Evolutionary conservation across 2,797 vertebrate species (phyloP).

Genomic region (Enteromius fasciolatus): DNA sequence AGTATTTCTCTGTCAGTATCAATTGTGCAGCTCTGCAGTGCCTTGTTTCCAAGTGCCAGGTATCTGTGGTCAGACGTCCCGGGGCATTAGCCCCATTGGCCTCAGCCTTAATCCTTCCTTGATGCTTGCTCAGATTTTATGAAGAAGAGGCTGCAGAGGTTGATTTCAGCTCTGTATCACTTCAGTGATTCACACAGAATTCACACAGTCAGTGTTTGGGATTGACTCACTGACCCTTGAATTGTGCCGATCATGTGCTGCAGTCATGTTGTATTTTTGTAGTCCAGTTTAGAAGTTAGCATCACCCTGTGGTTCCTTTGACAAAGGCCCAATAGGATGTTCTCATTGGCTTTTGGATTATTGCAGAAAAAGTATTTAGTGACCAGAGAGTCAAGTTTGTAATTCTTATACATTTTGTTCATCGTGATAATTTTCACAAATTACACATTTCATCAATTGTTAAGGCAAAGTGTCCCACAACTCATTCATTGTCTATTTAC

Average conservation of each 20-base stretch:
- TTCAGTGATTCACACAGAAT: conserved; percentile 3
- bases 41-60: not conserved
- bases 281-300: not conserved
- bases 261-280: not conserved
- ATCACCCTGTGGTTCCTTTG: not conserved
- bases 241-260: not conserved
- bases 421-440: too few species aligned
- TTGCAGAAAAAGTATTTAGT: not conserved
- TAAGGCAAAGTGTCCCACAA: too few species aligned
- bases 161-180: conserved; percentile 2
- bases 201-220: conserved; percentile 15
- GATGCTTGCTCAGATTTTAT: not conserved
- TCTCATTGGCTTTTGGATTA: not conserved
- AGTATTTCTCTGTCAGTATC: not conserved
- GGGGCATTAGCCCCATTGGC: not conserved
- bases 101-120: not conserved
- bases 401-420: too few species aligned
- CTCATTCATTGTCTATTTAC: too few species aligned
- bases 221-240: conserved; percentile 10
- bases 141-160: not conserved
- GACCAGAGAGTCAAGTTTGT: not conserved
- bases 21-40: not conserved
- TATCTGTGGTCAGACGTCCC: not conserved
- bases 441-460: too few species aligned
- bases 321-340: too few species aligned